A percentile compares a stretch with the other conserved stretches of the same genome.
Evolutionary conservation across 2,797 vertebrate genomes (phyloP).

Genomic region (Austrolebias charrua): DNA sequence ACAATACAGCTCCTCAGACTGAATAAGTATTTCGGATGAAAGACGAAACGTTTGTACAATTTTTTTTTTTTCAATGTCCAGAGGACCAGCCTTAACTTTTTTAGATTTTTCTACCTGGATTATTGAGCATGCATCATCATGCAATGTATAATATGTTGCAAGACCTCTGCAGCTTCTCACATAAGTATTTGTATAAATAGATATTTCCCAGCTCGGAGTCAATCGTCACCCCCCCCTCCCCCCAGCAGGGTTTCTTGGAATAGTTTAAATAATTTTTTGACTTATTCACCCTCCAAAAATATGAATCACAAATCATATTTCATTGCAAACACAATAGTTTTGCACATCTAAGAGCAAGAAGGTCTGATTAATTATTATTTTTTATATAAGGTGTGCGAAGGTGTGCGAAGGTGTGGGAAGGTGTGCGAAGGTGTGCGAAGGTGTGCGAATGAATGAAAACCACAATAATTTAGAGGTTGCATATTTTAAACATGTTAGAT

Average conservation of each 20-base stretch:
- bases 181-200: background rate
- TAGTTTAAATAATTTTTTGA: constrained; percentile 3
- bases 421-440: too few species aligned
- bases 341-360: background rate
- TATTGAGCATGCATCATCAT: too few species aligned
- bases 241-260: constrained; percentile 15
- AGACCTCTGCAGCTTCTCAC: background rate
- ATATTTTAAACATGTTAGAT: constrained; percentile 21
- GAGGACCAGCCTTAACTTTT: too few species aligned
- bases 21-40: too few species aligned
- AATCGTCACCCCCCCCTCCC: constrained; percentile 19
- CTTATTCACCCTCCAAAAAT: background rate
- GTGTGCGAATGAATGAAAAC: too few species aligned
- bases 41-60: too few species aligned
- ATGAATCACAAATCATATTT: background rate
- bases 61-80: too few species aligned
- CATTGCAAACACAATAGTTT: background rate
- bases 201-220: constrained; percentile 13
- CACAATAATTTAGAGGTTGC: constrained; percentile 9
- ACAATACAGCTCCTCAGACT: too few species aligned
- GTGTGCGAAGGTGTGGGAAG: too few species aligned
- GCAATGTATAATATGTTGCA: background rate
- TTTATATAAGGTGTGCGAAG: too few species aligned
- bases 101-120: too few species aligned
- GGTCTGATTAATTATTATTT: too few species aligned